Evolutionary conservation across 1,140 invertebrate genomes (phyloP).

Genomic region (Drosophila repletoides): DNA sequence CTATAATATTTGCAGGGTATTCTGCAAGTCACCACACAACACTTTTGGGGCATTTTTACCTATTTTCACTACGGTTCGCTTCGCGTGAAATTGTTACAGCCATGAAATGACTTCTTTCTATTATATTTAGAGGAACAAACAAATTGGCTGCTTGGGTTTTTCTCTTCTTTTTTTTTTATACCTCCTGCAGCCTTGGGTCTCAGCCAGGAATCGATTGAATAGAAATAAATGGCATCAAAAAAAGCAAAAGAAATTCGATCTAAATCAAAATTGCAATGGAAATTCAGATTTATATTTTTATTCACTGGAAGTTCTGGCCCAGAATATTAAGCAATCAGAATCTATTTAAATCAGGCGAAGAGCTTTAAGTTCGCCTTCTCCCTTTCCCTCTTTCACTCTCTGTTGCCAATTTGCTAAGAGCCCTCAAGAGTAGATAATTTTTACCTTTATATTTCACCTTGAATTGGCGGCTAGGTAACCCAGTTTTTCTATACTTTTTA

Average conservation of each 20-base stretch:
- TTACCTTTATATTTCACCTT: slow-evolving; percentile 56
- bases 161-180: neutral
- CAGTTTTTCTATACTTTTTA: slow-evolving; percentile 57
- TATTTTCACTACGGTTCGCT: slow-evolving; percentile 5
- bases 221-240: neutral
- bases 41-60: neutral
- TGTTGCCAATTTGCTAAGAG: too few species aligned
- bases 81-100: slow-evolving; percentile 5
- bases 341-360: too few species aligned
- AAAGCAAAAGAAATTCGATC: neutral
- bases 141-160: neutral
- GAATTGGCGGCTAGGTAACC: slow-evolving; percentile 40
- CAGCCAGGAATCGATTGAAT: neutral
- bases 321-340: neutral
- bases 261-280: slow-evolving; percentile 20
- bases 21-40: too few species aligned
- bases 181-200: neutral
- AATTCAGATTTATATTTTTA: slow-evolving; percentile 33
- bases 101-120: neutral
- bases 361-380: too few species aligned
- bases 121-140: slow-evolving; percentile 5
- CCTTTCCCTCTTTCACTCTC: too few species aligned
- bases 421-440: too few species aligned
- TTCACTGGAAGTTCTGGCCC: neutral
- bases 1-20: too few species aligned